Conservation (phyloP, 2,888 invertebrate genomes). For the Xestia xanthographa region DNA sequence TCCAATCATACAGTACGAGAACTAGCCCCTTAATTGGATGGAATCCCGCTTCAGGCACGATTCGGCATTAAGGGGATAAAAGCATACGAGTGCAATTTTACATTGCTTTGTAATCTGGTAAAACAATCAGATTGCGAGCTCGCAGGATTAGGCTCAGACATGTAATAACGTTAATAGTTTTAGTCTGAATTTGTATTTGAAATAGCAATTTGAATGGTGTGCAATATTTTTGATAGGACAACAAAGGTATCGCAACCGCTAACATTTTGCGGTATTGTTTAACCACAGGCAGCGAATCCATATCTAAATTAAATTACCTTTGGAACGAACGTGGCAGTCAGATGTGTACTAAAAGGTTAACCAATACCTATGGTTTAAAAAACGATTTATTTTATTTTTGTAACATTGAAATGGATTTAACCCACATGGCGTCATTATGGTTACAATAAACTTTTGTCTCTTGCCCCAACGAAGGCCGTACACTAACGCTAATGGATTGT, state of each 20-base stretch:
- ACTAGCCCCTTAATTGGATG: constrained; percentile 85
- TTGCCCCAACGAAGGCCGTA: constrained; percentile 66
- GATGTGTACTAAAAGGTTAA: constrained; percentile 45
- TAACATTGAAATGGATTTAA: constrained; percentile 56
- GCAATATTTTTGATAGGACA: constrained; percentile 50
- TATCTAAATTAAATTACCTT: constrained; percentile 59
- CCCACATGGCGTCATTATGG: constrained; percentile 65
- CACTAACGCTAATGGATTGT: constrained; percentile 80
- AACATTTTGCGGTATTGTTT: constrained; percentile 49
- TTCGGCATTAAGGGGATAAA: constrained; percentile 70
- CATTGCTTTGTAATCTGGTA: constrained; percentile 72
- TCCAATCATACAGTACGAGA: constrained; percentile 86
- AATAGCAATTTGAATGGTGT: constrained; percentile 31
- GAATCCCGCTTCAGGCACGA: constrained; percentile 80
- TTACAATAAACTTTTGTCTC: constrained; percentile 71
- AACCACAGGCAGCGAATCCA: constrained; percentile 33
- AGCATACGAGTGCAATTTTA: constrained; percentile 73
- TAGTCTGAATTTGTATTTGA: constrained; percentile 42
- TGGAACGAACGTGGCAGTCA: constrained; percentile 40
- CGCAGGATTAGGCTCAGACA: constrained; percentile 58
- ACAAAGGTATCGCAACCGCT: constrained; percentile 39
- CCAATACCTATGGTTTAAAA: constrained; percentile 40
- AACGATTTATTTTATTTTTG: constrained; percentile 53
- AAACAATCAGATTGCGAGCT: constrained; percentile 66
- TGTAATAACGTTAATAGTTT: constrained; percentile 62